These are phyloP conservation scores for Speoplatyrhinus poulsoni DNA, from an alignment of 2,113 vertebrate species.

Conservation along the genomic window DNA sequence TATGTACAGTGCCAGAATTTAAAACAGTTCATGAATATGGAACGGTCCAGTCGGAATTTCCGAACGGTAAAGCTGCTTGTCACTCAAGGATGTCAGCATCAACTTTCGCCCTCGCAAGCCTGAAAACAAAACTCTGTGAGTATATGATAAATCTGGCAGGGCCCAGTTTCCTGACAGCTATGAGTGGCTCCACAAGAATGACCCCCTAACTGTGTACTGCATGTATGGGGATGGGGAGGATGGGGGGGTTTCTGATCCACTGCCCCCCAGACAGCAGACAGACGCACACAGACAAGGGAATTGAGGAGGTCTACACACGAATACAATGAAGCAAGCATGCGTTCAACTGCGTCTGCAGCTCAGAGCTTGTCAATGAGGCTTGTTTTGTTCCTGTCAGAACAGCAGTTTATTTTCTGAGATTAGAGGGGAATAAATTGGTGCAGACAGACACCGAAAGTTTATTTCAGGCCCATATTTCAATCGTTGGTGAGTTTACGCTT, in stretches of 20 bases:
- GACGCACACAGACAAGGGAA: slow-evolving; percentile 78
- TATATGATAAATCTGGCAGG: slow-evolving; percentile 77
- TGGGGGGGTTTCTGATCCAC: slow-evolving; percentile 75
- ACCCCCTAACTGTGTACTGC: slow-evolving; percentile 75
- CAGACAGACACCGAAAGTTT: slow-evolving; percentile 27
- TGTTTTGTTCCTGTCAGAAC: slow-evolving; percentile 66
- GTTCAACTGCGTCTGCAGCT: slow-evolving; percentile 69
- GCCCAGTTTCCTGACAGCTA: slow-evolving; percentile 71
- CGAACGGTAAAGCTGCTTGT: slow-evolving; percentile 78
- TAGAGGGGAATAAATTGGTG: slow-evolving; percentile 49
- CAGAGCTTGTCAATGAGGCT: slow-evolving; percentile 63
- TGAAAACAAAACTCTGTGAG: slow-evolving; percentile 73
- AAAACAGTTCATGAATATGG: slow-evolving; percentile 83
- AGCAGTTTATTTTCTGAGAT: slow-evolving; percentile 68
- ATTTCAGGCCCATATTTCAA: slow-evolving; percentile 11
- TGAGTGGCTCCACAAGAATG: slow-evolving; percentile 75
- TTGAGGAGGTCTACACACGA: slow-evolving; percentile 74
- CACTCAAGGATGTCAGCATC: slow-evolving; percentile 78
- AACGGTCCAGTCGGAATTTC: slow-evolving; percentile 75
- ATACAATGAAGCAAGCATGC: slow-evolving; percentile 76
- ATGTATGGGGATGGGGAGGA: slow-evolving; percentile 53
- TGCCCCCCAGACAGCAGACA: slow-evolving; percentile 77
- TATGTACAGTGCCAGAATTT: slow-evolving; percentile 76
- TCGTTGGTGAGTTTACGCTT: neutral
- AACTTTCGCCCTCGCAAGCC: slow-evolving; percentile 76